Conservation (phyloP, 2,888 invertebrate genomes). For the Melanophora roralis region DNA sequence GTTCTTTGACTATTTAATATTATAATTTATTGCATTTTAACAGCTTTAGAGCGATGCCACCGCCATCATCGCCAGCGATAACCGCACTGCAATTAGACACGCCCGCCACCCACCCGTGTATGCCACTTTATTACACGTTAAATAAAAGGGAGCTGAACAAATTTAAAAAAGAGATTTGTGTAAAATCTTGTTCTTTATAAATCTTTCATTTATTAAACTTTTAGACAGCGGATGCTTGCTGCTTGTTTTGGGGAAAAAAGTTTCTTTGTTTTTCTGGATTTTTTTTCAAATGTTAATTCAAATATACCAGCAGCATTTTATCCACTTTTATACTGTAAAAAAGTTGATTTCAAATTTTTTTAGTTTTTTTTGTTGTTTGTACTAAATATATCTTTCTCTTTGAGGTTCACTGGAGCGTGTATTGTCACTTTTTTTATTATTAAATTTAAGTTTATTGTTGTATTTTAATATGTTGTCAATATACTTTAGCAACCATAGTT, state of each 20-base stretch:
- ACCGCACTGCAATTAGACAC: neutral
- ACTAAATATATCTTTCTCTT: neutral
- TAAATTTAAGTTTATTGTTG: slow-evolving; percentile 26
- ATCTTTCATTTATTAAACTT: slow-evolving; percentile 51
- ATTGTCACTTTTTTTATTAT: neutral
- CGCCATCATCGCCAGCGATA: neutral
- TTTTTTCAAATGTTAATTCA: neutral
- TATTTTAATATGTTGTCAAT: slow-evolving; percentile 21
- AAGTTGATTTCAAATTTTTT: slow-evolving; percentile 38
- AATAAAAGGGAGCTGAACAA: neutral
- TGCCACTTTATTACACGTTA: neutral
- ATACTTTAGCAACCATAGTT: slow-evolving; percentile 38
- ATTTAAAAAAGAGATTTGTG: slow-evolving; percentile 11
- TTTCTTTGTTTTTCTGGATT: slow-evolving; percentile 45
- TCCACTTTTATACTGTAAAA: neutral
- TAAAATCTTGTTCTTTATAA: slow-evolving; percentile 59
- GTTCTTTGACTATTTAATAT: slow-evolving; percentile 48
- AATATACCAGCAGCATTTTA: slow-evolving; percentile 30
- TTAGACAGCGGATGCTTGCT: slow-evolving; percentile 23
- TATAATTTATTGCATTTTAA: slow-evolving; percentile 61
- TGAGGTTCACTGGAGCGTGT: neutral
- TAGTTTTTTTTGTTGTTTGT: neutral
- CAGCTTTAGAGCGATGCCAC: slow-evolving; percentile 30
- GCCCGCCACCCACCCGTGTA: neutral
- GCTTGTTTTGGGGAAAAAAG: neutral